Evolutionary conservation across 2,888 invertebrate genomes (phyloP).

Genomic region (Ctenicera cuprea): DNA sequence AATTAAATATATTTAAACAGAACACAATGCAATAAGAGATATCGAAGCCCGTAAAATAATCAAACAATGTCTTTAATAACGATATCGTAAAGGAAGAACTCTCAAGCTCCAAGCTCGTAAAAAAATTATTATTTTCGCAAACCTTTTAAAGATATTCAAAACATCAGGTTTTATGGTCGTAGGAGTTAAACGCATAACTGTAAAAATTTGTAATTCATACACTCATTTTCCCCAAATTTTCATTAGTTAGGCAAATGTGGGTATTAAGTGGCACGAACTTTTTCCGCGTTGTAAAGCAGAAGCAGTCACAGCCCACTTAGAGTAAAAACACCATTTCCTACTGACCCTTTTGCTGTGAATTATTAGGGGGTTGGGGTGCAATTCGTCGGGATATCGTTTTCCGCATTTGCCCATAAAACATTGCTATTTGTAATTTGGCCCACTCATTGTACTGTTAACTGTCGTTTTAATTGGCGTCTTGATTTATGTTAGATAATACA

Average conservation of each 20-base stretch:
- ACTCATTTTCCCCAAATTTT: neutral
- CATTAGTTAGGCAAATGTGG: neutral
- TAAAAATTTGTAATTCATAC: neutral
- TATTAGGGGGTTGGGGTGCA: conserved; percentile 23
- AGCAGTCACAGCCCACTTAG: conserved; percentile 19
- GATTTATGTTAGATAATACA: neutral
- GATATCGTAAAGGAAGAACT: too few relatives aligned
- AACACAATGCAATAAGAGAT: too few relatives aligned
- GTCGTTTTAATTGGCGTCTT: conserved; percentile 17
- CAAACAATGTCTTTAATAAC: too few relatives aligned
- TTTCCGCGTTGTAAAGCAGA: conserved; percentile 16
- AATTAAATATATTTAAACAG: too few relatives aligned
- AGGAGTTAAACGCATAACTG: too few relatives aligned
- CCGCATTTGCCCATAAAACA: conserved; percentile 37
- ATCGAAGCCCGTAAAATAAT: too few relatives aligned
- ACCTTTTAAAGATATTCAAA: too few relatives aligned
- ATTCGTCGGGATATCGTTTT: conserved; percentile 36
- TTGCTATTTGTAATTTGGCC: conserved; percentile 28
- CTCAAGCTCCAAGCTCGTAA: too few relatives aligned
- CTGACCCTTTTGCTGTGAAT: conserved; percentile 26
- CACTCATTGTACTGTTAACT: conserved; percentile 29
- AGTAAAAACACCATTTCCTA: conserved; percentile 36
- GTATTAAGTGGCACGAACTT: neutral
- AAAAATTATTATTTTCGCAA: too few relatives aligned
- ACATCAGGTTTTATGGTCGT: too few relatives aligned